Evolutionary conservation across 2,797 vertebrate genomes (phyloP).

Genomic region (Lepidocolaptes lacrymiger): DNA sequence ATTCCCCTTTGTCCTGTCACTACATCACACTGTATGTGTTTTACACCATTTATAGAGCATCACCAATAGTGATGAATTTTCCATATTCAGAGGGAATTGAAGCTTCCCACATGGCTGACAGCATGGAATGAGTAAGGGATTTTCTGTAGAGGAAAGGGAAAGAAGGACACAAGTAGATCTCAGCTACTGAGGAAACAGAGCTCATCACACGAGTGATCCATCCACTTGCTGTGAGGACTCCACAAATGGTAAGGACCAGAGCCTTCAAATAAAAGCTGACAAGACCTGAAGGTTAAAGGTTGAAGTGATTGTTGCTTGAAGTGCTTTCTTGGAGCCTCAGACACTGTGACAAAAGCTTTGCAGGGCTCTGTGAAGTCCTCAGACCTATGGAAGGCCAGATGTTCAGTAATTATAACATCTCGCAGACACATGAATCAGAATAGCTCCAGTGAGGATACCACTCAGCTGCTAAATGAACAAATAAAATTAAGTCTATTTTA

Average conservation of each 20-base stretch:
- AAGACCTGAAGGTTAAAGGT: background rate
- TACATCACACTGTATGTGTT: background rate
- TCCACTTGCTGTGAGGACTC: background rate
- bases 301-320: background rate
- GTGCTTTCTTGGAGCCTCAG: background rate
- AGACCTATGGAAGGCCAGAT: background rate
- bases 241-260: background rate
- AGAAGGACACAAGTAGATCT: background rate
- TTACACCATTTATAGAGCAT: background rate
- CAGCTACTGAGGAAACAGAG: background rate
- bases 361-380: background rate
- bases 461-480: constrained; percentile 11
- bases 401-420: background rate
- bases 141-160: background rate
- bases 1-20: background rate
- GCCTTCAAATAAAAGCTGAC: background rate
- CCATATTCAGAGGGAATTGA: background rate
- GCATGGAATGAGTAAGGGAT: background rate
- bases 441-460: background rate
- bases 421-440: background rate
- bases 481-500: background rate
- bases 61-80: background rate
- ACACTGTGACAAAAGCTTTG: background rate
- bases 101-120: background rate
- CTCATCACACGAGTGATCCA: background rate